Evolutionary conservation across 2,797 vertebrate species (phyloP).

Genomic region (Hafferia zeledoni): DNA sequence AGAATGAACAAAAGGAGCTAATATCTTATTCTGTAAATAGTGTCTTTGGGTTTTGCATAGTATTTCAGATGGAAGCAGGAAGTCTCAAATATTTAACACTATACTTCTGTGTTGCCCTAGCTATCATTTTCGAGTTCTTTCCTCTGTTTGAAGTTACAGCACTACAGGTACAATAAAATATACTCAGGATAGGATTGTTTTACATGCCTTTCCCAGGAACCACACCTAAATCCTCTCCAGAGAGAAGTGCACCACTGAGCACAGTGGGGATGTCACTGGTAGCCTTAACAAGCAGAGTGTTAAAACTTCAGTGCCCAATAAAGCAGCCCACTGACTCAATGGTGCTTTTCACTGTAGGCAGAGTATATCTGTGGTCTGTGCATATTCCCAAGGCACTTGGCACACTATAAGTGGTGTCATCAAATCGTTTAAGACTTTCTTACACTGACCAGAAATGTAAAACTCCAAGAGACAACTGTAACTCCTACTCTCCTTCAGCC

Average conservation of each 20-base stretch:
- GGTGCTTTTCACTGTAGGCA: background rate
- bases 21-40: background rate
- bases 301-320: background rate
- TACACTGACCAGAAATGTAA: background rate
- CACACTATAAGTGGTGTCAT: background rate
- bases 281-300: background rate
- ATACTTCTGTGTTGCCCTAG: background rate
- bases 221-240: background rate
- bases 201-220: background rate
- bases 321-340: background rate
- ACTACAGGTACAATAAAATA: background rate
- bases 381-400: background rate
- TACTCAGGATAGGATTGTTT: background rate
- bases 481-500: background rate
- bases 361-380: background rate
- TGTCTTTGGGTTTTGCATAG: background rate
- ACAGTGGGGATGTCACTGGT: background rate
- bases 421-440: background rate
- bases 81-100: background rate
- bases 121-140: background rate
- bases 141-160: background rate
- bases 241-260: background rate
- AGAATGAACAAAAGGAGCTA: background rate
- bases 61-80: background rate
- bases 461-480: background rate